Base-by-base conservation (phyloP, 2,888 invertebrate species). In the Drosophila falleni region DNA sequence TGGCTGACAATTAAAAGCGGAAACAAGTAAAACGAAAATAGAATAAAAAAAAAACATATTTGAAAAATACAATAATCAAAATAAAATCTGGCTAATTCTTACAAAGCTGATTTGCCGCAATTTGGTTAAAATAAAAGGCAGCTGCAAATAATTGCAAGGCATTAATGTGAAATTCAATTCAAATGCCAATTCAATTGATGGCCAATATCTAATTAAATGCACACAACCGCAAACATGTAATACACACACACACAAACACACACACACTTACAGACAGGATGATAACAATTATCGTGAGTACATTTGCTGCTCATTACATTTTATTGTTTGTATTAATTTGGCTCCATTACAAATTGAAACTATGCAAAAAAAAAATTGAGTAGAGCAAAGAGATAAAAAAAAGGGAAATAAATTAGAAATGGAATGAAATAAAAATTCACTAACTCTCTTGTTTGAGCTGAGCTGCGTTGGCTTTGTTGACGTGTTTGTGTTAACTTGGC, bases 191-290 rank as follows among this genome's bases (percentile, higher is more conserved):
- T 74, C 65, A 81, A 80, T 83, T 74, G 71, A 84, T 79, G 58
- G 70, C 74, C 87, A 70, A 71, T 74, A 78, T 79, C 89, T 80
- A 89, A 89, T 86, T 86, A 81, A 89, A 87, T 80, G 59, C 59
- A 53, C 73, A 54, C 65, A 69, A 78, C 87, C 78, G 65, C 80
- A 72, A 70, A 69, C 42, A 62, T 53, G 39, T 33, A 65, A 19
- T 13, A 29, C 37, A 56, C 8, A 39, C 5, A 39, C 23, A 53
- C n/a, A 51, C 19, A 37, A 26, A 31, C n/a, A 44, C 26, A 35
- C 19, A 11, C 13, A 37, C 9, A 23, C 6, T 11, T 9, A 56
- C 9, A 29, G 26, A 33, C 19, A 51, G 50, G n/a, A 51, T 58
- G 71, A 70, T 72, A 70, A 78, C 78, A 78, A 86, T 86, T 86